phyloP scores from a whole-genome alignment of 2,888 invertebrate species.

The Tetheella fluctuosa region DNA sequence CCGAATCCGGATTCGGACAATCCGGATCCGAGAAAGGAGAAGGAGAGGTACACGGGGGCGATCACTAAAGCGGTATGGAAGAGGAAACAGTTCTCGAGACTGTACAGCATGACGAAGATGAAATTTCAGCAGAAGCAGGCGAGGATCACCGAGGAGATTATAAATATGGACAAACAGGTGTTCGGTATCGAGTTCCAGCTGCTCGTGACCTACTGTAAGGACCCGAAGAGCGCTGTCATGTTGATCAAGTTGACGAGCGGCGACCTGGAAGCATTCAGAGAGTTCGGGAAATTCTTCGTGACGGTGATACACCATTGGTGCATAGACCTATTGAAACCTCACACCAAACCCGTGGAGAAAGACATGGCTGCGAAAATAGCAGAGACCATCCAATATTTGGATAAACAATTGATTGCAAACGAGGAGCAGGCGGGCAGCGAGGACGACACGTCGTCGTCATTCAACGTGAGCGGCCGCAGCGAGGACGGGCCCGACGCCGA shows the following conservation, averaged over 20 bases:
- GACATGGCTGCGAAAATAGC: slow-evolving; percentile 30
- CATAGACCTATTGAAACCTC: slow-evolving; percentile 39
- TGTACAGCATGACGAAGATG: slow-evolving; percentile 32
- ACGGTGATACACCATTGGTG: slow-evolving; percentile 54
- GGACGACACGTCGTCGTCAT: slow-evolving; percentile 18
- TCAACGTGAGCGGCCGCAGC: not conserved
- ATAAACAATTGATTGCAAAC: slow-evolving; percentile 13
- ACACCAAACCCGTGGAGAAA: slow-evolving; percentile 33
- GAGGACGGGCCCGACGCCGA: not conserved
- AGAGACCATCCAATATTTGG: no score
- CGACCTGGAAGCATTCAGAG: slow-evolving; percentile 45
- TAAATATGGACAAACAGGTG: slow-evolving; percentile 36
- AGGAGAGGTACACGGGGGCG: slow-evolving; percentile 47
- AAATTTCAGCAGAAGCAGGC: slow-evolving; percentile 49
- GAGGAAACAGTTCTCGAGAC: slow-evolving; percentile 45
- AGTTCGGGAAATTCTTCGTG: slow-evolving; percentile 60
- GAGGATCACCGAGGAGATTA: slow-evolving; percentile 55
- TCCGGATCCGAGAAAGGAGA: slow-evolving; percentile 42
- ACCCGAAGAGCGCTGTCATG: slow-evolving; percentile 40
- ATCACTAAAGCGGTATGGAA: slow-evolving; percentile 60
- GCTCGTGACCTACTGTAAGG: slow-evolving; percentile 40
- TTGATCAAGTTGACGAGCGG: slow-evolving; percentile 30
- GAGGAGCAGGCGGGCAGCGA: slow-evolving; percentile 22
- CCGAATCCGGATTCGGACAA: slow-evolving; percentile 35
- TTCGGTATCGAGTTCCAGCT: slow-evolving; percentile 51